Conservation (phyloP, 2,113 vertebrate genomes). For the Sula dactylatra region DNA sequence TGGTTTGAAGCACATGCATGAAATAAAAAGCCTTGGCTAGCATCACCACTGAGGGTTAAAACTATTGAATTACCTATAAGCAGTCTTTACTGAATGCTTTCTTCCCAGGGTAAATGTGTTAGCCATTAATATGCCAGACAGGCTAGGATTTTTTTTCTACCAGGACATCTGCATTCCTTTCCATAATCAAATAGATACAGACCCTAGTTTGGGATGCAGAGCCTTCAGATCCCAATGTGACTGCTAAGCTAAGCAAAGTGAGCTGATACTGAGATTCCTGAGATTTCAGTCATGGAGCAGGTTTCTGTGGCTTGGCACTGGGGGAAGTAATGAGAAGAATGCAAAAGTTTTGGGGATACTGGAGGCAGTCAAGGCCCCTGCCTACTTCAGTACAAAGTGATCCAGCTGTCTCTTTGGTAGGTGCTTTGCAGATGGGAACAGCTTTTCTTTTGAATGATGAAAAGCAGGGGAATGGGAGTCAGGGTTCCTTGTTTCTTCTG, state of each 20-base stretch:
- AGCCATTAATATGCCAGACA: background rate
- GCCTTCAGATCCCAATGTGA: background rate
- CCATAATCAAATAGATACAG: constrained; percentile 13
- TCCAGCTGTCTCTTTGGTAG: background rate
- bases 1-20: rapidly evolving
- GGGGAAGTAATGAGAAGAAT: background rate
- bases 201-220: background rate
- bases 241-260: background rate
- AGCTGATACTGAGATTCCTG: background rate
- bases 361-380: background rate
- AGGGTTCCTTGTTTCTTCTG: background rate
- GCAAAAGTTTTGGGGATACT: background rate
- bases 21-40: background rate
- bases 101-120: background rate
- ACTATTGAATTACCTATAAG: background rate
- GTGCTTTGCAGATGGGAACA: background rate
- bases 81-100: background rate
- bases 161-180: background rate
- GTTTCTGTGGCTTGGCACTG: background rate
- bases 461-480: background rate
- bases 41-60: background rate
- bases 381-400: background rate
- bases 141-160: background rate
- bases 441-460: background rate
- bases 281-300: background rate